These are phyloP conservation scores for Pyxicephalus adspersus DNA, from an alignment of 2,113 vertebrate genomes.

Conservation along the genomic window DNA sequence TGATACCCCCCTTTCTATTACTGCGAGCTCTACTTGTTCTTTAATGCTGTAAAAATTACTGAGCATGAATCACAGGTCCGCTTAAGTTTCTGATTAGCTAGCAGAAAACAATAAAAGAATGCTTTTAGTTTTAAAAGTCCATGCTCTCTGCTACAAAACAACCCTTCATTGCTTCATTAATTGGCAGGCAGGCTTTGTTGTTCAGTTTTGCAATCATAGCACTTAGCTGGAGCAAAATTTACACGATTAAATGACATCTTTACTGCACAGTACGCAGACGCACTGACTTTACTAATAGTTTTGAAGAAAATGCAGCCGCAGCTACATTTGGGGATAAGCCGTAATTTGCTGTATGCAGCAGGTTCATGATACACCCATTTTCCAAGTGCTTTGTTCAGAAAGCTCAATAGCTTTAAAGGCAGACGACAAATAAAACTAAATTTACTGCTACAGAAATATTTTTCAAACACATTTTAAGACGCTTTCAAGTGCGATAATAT, in stretches of 20 bases:
- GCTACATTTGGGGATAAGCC: not conserved
- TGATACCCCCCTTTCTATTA: too few species aligned
- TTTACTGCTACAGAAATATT: too few species aligned
- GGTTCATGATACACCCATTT: not conserved
- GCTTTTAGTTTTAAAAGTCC: too few species aligned
- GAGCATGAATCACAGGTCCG: too few species aligned
- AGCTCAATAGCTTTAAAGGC: conserved; percentile 1
- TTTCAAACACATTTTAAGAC: too few species aligned
- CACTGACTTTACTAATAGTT: not conserved
- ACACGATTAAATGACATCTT: conserved; percentile 11
- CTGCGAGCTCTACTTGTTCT: too few species aligned
- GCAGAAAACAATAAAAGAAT: too few species aligned
- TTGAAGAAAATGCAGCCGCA: not conserved
- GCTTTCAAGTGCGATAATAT: too few species aligned
- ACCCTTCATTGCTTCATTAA: not conserved
- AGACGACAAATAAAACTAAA: too few species aligned
- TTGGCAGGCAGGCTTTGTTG: not conserved
- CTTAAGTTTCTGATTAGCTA: too few species aligned
- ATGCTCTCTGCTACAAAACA: not conserved
- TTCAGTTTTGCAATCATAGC: not conserved
- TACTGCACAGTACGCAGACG: not conserved
- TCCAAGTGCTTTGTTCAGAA: not conserved
- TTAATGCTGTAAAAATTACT: too few species aligned
- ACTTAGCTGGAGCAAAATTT: not conserved
- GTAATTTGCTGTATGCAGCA: conserved; percentile 8